Base-by-base conservation (phyloP, 2,888 invertebrate species). In the Xiphydria camelus region DNA sequence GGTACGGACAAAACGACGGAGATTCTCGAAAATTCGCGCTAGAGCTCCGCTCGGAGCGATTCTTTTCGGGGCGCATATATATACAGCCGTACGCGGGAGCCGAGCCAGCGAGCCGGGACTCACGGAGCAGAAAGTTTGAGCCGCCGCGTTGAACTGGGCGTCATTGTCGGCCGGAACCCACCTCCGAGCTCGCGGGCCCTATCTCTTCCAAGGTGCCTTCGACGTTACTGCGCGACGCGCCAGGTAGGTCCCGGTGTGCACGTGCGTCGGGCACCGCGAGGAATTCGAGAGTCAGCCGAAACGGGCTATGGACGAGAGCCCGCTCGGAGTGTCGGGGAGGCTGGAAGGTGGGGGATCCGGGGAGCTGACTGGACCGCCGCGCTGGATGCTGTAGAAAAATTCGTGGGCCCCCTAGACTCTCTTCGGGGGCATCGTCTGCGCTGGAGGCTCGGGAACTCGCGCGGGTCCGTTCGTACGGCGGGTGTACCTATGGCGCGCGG, bases 81-180 rank as follows among this genome's bases (percentile, higher is more conserved):
- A n/a, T n/a, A n/a, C n/a, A n/a, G n/a, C n/a, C n/a, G n/a, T n/a
- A n/a, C n/a, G n/a, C n/a, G n/a, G n/a, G n/a, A n/a, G n/a, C n/a
- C n/a, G n/a, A n/a, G n/a, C n/a, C n/a, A 26, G 26, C 26, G 26
- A 14, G 10, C 38, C 18, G 15, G 7, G 10, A 38, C 17, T 21
- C n/a, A n/a, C 31, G 20, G 18, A 34, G 45, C 40, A 21, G 48
- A 42, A 36, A 51, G 59, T 53, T 48, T 65, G 70, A 62, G 53
- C 54, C 52, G 53, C 55, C 66, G 69, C 56, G 66, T 59, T 62
- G 53, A 64, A 73, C 74, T 73, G 73, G 68, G 71, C 73, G 69
- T 74, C 70, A 73, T 73, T 72, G 73, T 70, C 63, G 64, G 39
- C 45, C 25, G 31, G 59, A 56, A 55, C 59, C 58, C 58, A 59